Conservation (phyloP, 2,888 invertebrate genomes). For the Habroteleia sp. region DNA sequence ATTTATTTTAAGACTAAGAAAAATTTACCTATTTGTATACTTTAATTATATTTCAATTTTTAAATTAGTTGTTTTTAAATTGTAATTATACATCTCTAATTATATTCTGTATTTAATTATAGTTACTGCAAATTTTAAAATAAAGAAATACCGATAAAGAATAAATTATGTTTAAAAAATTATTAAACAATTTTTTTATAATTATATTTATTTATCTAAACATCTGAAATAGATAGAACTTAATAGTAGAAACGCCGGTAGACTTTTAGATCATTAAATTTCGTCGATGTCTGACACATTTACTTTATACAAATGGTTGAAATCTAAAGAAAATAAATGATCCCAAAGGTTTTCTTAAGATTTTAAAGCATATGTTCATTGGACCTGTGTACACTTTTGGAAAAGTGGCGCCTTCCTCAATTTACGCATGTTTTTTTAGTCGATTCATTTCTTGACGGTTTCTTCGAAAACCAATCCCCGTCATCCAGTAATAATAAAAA, state of each 20-base stretch:
- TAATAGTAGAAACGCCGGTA: neutral
- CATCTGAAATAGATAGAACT: conserved; percentile 10
- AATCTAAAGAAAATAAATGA: conserved; percentile 54
- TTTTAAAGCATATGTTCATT: conserved; percentile 28
- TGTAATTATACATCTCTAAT: no score
- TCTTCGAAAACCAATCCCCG: conserved; percentile 10
- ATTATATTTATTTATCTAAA: no score
- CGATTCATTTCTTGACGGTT: conserved; percentile 29
- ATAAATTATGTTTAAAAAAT: no score
- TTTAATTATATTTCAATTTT: no score
- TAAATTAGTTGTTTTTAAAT: no score
- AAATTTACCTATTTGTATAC: no score
- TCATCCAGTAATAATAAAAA: conserved; percentile 25
- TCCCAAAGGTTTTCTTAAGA: conserved; percentile 25
- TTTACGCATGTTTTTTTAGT: conserved; percentile 33
- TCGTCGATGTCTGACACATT: conserved; percentile 14
- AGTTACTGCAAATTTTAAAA: no score
- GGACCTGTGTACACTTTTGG: conserved; percentile 31
- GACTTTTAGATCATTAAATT: conserved; percentile 10
- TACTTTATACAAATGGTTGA: conserved; percentile 35
- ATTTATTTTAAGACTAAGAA: no score
- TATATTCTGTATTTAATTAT: no score
- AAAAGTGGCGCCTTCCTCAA: conserved; percentile 42
- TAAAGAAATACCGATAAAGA: no score
- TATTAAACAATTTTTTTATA: no score